Percentiles rank a stretch among this genome's conserved stretches.
Conservation (phyloP, 1,140 invertebrate genomes). For the Caenorhabditis brenneri region DNA sequence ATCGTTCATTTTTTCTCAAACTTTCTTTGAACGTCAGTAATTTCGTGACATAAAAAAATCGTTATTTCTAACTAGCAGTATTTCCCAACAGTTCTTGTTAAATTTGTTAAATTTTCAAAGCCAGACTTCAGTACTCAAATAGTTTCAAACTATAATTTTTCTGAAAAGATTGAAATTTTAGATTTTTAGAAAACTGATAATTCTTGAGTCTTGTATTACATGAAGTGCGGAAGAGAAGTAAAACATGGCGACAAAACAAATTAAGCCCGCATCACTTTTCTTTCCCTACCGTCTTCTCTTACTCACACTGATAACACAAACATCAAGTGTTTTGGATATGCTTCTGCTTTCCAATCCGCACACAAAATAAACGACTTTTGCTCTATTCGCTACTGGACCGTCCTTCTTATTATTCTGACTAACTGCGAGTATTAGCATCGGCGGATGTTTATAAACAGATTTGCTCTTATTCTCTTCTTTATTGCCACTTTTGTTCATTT, state of each 20-base stretch:
- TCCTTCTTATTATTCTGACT: neutral
- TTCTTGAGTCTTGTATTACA: neutral
- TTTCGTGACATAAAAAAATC: too few species aligned
- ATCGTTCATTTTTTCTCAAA: neutral
- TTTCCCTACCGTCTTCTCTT: neutral
- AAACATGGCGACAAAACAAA: neutral
- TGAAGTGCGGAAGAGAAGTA: neutral
- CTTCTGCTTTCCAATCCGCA: constrained; percentile 8
- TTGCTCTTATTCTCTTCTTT: neutral
- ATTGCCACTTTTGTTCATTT: neutral
- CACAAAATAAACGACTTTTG: neutral
- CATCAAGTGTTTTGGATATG: constrained; percentile 38
- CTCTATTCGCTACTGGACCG: neutral
- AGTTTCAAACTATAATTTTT: too few species aligned
- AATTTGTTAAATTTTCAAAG: too few species aligned
- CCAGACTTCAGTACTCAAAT: too few species aligned
- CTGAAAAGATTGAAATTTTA: too few species aligned
- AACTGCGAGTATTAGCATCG: neutral
- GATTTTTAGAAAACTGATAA: too few species aligned
- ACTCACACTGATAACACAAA: constrained; percentile 28
- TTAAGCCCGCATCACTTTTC: neutral
- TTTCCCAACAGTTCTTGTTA: too few species aligned
- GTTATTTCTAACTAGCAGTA: too few species aligned
- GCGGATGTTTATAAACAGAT: constrained; percentile 28
- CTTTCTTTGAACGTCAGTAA: too few species aligned